Evolutionary conservation across 2,113 vertebrate species (phyloP).

Genomic region (Dinomys branickii): DNA sequence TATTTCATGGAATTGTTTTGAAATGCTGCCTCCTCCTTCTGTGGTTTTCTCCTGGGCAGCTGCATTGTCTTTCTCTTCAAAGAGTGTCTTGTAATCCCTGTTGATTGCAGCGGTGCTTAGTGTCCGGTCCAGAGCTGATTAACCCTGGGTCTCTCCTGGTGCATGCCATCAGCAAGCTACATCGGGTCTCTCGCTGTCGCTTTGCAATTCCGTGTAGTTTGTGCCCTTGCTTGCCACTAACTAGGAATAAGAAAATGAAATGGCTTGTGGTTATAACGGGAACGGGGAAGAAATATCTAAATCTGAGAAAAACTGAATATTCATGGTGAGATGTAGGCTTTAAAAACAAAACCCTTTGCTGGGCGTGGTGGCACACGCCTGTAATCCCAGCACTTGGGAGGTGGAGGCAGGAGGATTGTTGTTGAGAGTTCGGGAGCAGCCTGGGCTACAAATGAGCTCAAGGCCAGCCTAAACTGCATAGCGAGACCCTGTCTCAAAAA

Average conservation of each 20-base stretch:
- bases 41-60: slow-evolving; percentile 45
- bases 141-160: slow-evolving; percentile 63
- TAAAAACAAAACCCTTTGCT: slow-evolving; percentile 22
- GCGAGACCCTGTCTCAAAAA: too few species aligned
- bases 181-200: slow-evolving; percentile 46
- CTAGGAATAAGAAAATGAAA: slow-evolving; percentile 36
- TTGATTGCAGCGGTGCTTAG: slow-evolving; percentile 18
- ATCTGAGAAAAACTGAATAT: slow-evolving; percentile 49
- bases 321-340: slow-evolving; percentile 22
- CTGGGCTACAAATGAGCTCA: too few species aligned
- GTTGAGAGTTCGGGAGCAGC: too few species aligned
- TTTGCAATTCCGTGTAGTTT: slow-evolving; percentile 18
- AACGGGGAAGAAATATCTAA: slow-evolving; percentile 41
- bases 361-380: too few species aligned
- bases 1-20: slow-evolving; percentile 71
- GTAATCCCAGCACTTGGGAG: too few species aligned
- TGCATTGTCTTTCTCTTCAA: slow-evolving; percentile 40
- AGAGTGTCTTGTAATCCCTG: slow-evolving; percentile 37
- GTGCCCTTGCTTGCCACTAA: slow-evolving; percentile 47
- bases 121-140: slow-evolving; percentile 59
- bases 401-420: too few species aligned
- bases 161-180: slow-evolving; percentile 22
- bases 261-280: slow-evolving; percentile 23
- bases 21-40: slow-evolving; percentile 40
- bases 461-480: too few species aligned